phyloP scores from a whole-genome alignment of 2,888 invertebrate genomes.

The Spatulosminthurus flaviceps region DNA sequence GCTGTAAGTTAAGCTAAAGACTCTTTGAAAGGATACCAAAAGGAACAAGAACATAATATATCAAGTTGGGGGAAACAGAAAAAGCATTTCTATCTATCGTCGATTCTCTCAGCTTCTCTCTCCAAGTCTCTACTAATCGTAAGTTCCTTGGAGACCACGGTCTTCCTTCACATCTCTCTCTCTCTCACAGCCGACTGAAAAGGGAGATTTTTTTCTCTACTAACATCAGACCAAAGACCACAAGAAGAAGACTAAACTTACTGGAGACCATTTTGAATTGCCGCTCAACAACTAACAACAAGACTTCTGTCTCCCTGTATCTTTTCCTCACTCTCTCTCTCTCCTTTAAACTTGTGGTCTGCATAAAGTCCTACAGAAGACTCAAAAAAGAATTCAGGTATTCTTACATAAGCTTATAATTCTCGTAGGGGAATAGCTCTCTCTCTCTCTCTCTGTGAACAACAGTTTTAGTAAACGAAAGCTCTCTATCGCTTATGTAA shows the following conservation, averaged over 20 bases:
- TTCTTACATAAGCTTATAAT: not conserved
- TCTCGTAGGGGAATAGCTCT: not conserved
- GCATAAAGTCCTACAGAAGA: not conserved
- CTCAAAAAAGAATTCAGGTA: slow-evolving; percentile 13
- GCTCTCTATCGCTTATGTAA: slow-evolving; percentile 18
- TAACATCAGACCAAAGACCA: slow-evolving; percentile 15
- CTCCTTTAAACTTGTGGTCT: slow-evolving; percentile 18
- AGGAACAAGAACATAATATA: slow-evolving; percentile 7
- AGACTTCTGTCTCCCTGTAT: not conserved
- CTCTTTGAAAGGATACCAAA: not conserved
- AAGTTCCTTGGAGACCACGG: slow-evolving; percentile 8
- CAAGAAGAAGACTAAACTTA: slow-evolving; percentile 21
- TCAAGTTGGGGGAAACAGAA: slow-evolving; percentile 20
- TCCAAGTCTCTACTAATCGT: slow-evolving; percentile 18
- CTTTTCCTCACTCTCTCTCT: slow-evolving; percentile 6
- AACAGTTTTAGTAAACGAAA: not conserved
- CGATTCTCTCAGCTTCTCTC: slow-evolving; percentile 28
- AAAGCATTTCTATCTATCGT: slow-evolving; percentile 35
- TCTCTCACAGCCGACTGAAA: not conserved
- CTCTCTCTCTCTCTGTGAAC: too few relatives aligned
- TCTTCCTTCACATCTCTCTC: slow-evolving; percentile 8
- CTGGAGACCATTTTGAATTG: slow-evolving; percentile 39
- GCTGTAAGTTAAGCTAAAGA: slow-evolving; percentile 1
- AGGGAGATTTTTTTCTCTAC: slow-evolving; percentile 12
- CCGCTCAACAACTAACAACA: slow-evolving; percentile 25